Conservation (phyloP, 1,140 invertebrate species). For the Lutraria rhynchaena region DNA sequence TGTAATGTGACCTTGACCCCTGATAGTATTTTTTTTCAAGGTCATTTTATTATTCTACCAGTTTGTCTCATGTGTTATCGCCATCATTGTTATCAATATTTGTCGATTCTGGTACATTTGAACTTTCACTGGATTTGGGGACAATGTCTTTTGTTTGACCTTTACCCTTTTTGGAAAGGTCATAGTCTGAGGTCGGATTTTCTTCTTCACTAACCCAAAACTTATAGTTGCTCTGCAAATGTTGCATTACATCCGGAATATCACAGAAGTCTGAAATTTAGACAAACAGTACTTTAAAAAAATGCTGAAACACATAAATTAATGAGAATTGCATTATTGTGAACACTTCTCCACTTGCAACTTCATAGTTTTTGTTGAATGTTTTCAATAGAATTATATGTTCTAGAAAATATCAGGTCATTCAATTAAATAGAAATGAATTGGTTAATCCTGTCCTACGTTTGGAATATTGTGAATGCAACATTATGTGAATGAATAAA, state of each 20-base stretch:
- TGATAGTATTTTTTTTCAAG: no score
- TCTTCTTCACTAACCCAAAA: constrained; percentile 91
- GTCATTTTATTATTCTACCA: neutral
- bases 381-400: no score
- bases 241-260: constrained; percentile 92
- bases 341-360: no score
- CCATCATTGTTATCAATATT: neutral
- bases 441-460: no score
- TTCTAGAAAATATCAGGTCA: no score
- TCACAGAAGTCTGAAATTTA: constrained; percentile 93
- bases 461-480: no score
- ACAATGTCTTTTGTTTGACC: constrained; percentile 11
- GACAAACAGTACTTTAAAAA: no score
- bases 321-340: no score
- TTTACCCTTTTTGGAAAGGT: constrained; percentile 28
- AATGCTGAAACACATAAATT: no score
- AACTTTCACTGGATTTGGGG: constrained; percentile 27
- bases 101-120: neutral
- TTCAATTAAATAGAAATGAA: no score
- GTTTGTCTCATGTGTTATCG: neutral
- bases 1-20: neutral
- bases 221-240: constrained; percentile 93
- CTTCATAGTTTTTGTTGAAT: no score
- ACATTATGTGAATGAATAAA: no score
- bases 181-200: constrained; percentile 41